phyloP scores from a whole-genome alignment of 2,797 vertebrate species.

The Micromesistius poutassou region DNA sequence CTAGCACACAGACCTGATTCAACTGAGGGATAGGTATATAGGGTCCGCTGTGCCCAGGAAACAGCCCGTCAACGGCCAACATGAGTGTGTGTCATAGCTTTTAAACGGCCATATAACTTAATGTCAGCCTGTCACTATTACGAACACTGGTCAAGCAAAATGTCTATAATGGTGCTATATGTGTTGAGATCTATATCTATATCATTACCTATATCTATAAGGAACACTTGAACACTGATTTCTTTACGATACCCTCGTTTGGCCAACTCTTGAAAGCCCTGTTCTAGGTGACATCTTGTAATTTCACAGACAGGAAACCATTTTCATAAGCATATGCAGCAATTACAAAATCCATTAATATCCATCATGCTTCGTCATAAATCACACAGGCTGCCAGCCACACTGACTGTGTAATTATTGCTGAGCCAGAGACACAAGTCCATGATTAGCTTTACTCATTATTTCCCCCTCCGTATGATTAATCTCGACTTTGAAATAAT shows the following conservation, averaged over 20 bases:
- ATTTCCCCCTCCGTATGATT: constrained; percentile 68
- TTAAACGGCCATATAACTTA: not conserved
- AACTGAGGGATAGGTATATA: not conserved
- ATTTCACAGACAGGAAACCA: constrained; percentile 60
- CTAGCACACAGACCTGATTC: not conserved
- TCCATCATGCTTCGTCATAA: constrained; percentile 76
- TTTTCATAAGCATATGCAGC: constrained; percentile 74
- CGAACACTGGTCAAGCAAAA: not conserved
- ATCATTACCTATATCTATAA: not conserved
- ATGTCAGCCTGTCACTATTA: not conserved
- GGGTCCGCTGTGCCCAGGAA: not conserved
- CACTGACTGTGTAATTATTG: constrained; percentile 74
- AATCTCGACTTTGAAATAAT: constrained; percentile 71
- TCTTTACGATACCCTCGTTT: constrained; percentile 20
- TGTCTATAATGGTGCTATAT: not conserved
- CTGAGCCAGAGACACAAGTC: constrained; percentile 72
- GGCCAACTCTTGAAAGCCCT: constrained; percentile 33
- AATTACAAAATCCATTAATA: constrained; percentile 80
- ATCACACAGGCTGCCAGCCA: constrained; percentile 68
- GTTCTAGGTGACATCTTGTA: constrained; percentile 57
- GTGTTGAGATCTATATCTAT: not conserved
- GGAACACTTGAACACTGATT: not conserved
- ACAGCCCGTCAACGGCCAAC: not conserved
- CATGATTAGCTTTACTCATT: constrained; percentile 76
- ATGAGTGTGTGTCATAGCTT: not conserved